phyloP scores from a whole-genome alignment of 23 tunicate genomes.

The Diplosoma virens region DNA sequence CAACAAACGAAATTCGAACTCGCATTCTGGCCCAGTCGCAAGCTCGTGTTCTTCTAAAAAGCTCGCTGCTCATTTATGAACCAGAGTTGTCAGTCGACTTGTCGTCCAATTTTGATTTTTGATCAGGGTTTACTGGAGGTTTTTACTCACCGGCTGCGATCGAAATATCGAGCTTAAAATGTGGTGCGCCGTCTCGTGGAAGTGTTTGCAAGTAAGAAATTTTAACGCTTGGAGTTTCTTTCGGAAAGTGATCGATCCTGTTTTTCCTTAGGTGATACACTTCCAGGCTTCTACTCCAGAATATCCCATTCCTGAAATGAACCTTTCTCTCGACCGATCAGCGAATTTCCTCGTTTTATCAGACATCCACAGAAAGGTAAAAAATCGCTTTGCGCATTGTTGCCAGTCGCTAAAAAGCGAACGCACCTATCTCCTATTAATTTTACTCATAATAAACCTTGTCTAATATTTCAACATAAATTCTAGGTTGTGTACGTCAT shows the following conservation, averaged over 20 bases:
- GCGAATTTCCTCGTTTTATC: constrained; percentile 66
- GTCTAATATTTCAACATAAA: not conserved
- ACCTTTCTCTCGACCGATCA: constrained; percentile 44
- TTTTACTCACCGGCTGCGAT: constrained; percentile 70
- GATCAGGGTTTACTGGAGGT: constrained; percentile 71
- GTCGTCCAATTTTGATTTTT: too few species aligned
- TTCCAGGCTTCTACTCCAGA: constrained; percentile 51
- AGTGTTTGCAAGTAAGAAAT: constrained; percentile 80
- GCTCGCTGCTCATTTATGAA: too few species aligned
- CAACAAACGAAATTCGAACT: too few species aligned
- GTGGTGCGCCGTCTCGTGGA: constrained; percentile 82
- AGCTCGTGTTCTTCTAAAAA: too few species aligned
- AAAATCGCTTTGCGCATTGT: too few species aligned
- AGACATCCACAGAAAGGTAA: constrained; percentile 82
- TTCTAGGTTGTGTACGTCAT: constrained; percentile 74
- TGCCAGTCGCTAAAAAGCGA: too few species aligned
- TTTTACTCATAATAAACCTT: too few species aligned
- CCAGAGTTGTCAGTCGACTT: too few species aligned
- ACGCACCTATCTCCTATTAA: too few species aligned
- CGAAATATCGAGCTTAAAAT: constrained; percentile 71
- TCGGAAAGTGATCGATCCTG: too few species aligned
- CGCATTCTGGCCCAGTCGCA: too few species aligned
- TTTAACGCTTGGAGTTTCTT: too few species aligned
- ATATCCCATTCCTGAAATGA: constrained; percentile 54
- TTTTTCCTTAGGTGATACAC: constrained; percentile 28